phyloP scores from a whole-genome alignment of 1,140 invertebrate genomes.

The Pogonus chalceus region DNA sequence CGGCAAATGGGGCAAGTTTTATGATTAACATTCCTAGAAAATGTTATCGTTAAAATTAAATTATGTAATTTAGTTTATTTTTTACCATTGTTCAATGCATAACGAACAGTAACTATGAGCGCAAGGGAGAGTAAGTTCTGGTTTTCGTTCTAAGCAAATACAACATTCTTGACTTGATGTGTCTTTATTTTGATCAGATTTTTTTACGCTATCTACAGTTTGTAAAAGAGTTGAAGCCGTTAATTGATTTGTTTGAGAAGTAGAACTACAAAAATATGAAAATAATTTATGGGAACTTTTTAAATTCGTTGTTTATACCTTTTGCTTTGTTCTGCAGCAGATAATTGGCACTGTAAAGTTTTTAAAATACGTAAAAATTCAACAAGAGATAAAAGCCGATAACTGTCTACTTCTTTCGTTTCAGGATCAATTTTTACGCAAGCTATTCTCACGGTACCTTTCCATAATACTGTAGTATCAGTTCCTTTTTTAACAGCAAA shows the following conservation, averaged over 20 bases:
- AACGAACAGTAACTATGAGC: constrained; percentile 54
- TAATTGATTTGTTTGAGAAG: not conserved
- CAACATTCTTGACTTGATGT: constrained; percentile 53
- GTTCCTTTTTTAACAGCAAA: constrained; percentile 55
- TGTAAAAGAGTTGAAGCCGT: constrained; percentile 19
- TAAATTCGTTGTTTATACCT: constrained; percentile 12
- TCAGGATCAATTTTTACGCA: constrained; percentile 49
- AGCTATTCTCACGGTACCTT: constrained; percentile 53
- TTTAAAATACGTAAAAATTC: constrained; percentile 49
- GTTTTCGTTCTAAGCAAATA: constrained; percentile 58
- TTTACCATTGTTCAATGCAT: constrained; percentile 57
- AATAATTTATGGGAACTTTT: not conserved
- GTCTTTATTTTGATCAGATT: constrained; percentile 20
- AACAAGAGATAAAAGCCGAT: constrained; percentile 46
- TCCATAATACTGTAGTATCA: constrained; percentile 56
- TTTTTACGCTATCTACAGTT: constrained; percentile 10
- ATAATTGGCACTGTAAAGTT: constrained; percentile 36
- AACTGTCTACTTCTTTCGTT: constrained; percentile 41
- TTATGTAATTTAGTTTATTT: constrained; percentile 5
- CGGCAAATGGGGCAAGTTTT: constrained; percentile 60
- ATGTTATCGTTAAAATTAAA: too few species aligned
- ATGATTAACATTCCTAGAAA: constrained; percentile 50
- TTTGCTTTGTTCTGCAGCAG: constrained; percentile 29
- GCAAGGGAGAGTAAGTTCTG: constrained; percentile 55
- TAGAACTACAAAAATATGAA: not conserved